Base-by-base conservation (phyloP, 2,797 vertebrate species). In the Oreochromis grahami region DNA sequence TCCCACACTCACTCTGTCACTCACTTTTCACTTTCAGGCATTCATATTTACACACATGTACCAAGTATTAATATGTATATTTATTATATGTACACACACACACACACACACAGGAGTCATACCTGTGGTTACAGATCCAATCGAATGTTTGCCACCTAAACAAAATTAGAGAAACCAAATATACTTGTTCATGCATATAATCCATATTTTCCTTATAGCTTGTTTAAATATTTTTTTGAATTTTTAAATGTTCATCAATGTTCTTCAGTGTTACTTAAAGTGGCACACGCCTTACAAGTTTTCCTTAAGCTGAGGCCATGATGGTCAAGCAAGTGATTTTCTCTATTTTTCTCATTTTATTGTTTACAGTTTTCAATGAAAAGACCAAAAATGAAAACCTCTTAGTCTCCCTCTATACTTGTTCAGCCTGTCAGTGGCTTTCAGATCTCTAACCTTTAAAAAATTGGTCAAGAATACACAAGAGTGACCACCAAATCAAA, bases 221-320 rank as follows among this genome's bases (percentile, higher is more conserved):
- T 9, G 17, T 19, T 74, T 50, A 19, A 50, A 38, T 0, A 0
- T 38, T 1, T n/a, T 63, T 63, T n/a, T 1, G 1, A 12, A 36
- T 63, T 60, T 85, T 85, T 3, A 2, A 43, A 65, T 51, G 24
- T 83, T 80, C 5, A 17, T 78, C 9, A 34, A 68, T 51, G 32
- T 83, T 82, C 7, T 14, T 78, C 15, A 76, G 51, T 65, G 56
- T 88, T 76, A 77, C 77, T 17, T 4, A 15, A 26, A 41, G 5
- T 26, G 58, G 0, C 24, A 19, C 14, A 55, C 1, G 52, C 76
- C 38, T 85, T 81, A 48, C 3, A 8, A 7, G 74, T 79, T 56
- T 4, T 50, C 17, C 48, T 41, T 17, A 21, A 81, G 19, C 70
- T 82, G 63, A 63, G 13, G 78, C 32, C 29, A 5, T 48, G 11